These are phyloP conservation scores for Bradynema listronoti DNA, from an alignment of 1,140 invertebrate genomes.

Conservation along the genomic window DNA sequence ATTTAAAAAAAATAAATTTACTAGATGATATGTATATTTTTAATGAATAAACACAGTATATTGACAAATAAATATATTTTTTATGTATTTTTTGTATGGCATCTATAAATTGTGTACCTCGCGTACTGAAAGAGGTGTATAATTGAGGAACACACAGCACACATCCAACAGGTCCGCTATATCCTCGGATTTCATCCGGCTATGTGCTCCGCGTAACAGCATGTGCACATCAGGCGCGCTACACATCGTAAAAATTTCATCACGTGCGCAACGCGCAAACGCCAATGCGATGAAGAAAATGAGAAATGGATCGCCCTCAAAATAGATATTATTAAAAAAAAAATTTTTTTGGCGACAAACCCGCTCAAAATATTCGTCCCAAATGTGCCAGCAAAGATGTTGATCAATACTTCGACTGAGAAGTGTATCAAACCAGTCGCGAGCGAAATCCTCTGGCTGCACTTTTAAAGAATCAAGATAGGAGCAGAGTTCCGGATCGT, in stretches of 20 bases:
- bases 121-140: constrained; percentile 85
- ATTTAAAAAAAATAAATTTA: no score
- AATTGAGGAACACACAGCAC: constrained; percentile 77
- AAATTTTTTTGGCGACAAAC: constrained; percentile 25
- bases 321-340: constrained; percentile 9
- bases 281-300: constrained; percentile 88
- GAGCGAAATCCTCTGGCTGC: constrained; percentile 80
- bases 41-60: no score
- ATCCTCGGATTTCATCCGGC: constrained; percentile 66
- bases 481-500: constrained; percentile 89
- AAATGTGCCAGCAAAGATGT: constrained; percentile 79
- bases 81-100: no score
- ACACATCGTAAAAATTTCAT: constrained; percentile 35
- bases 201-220: constrained; percentile 33
- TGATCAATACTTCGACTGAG: constrained; percentile 80
- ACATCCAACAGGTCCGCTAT: constrained; percentile 92
- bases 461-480: constrained; percentile 82
- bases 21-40: no score
- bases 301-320: constrained; percentile 79
- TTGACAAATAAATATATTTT: no score
- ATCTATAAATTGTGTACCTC: constrained; percentile 47
- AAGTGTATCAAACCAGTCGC: constrained; percentile 79
- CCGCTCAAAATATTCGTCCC: constrained; percentile 95
- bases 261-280: constrained; percentile 87
- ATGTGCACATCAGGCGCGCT: constrained; percentile 31